Evolutionary conservation across 1,140 invertebrate genomes (phyloP), one percentile per base, ranked within the genome.

Genomic region (Brachionus plicatilis): DNA sequence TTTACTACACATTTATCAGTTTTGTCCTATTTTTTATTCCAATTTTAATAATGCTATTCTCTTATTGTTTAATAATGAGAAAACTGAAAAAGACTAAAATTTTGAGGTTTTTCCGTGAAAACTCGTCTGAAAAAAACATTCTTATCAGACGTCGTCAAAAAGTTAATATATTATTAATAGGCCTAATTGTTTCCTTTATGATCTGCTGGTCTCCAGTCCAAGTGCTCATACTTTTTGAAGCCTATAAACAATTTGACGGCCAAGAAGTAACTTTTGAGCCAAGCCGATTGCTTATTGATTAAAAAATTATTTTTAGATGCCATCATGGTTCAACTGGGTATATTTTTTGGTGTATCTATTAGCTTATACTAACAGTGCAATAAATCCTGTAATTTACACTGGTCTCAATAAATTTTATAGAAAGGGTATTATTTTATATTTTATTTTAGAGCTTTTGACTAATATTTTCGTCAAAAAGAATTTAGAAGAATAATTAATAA

Each of bases 381-480:
- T 90, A 53, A 91, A 91, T 86, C 91, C 91, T 0, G 86, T 91
- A 27, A 87, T 91, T 41, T 91, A 91, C 85, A 90, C 90, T 33
- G 90, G 90, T 14, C 87, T 91, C 83, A 91, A 91, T 85, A 88
- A 88, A 17, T 89, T 88, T 56, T 89, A 89, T 84, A 85, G 87
- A 65, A 86, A 84, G 11, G 88, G 86, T 82, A 82, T 41, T 80
- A 27, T 60, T 45, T 65, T 43, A 41, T 65, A 24, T 65, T 45
- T 82, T 1, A 82, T 17, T 14, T 33, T 11, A 12, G 27, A 27
- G 20, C 17, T 33, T 76, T 50, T 27, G 11, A 9, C 27, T 14
- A 14, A 12, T 76, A 1, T 76, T 50, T 50, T 76, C 0, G 6
- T 2, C 2, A 24, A 29, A 29, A 37, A 82, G 79, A 82, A 9